Evolutionary conservation across 1,140 invertebrate genomes (phyloP).

Genomic region (Homalodisca vitripennis): DNA sequence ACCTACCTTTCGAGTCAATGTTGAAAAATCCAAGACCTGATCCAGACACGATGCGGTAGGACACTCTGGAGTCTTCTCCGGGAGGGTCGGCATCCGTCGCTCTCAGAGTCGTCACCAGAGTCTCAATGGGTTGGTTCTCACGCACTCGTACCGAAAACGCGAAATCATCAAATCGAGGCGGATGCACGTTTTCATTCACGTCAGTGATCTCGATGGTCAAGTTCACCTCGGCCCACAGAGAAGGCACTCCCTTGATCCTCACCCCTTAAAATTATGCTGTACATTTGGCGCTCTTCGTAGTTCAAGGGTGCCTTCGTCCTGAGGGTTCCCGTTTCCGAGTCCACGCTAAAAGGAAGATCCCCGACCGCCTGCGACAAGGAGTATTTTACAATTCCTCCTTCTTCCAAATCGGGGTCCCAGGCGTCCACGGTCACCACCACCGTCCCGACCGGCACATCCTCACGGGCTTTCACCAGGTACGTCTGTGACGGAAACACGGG

Average conservation of each 20-base stretch:
- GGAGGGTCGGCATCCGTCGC: conserved; percentile 77
- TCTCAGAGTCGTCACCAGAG: conserved; percentile 69
- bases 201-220: conserved; percentile 85
- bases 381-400: conserved; percentile 73
- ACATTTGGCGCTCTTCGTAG: conserved; percentile 84
- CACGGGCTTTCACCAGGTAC: conserved; percentile 80
- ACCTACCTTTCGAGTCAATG: conserved; percentile 84
- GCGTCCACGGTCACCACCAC: conserved; percentile 82
- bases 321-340: conserved; percentile 78
- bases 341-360: conserved; percentile 63
- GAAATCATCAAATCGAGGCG: conserved; percentile 82
- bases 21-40: conserved; percentile 87
- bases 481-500: conserved; percentile 72
- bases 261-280: conserved; percentile 80
- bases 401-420: conserved; percentile 79
- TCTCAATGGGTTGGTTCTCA: conserved; percentile 73
- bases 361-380: conserved; percentile 64
- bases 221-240: conserved; percentile 68
- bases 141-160: conserved; percentile 65
- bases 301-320: conserved; percentile 72
- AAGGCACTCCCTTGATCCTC: conserved; percentile 75
- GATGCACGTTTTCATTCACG: conserved; percentile 85
- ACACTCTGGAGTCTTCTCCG: conserved; percentile 72
- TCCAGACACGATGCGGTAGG: conserved; percentile 84
- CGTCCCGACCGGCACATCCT: conserved; percentile 85